Conservation (phyloP, 2,888 invertebrate species). For the Frankliniella intonsa region DNA sequence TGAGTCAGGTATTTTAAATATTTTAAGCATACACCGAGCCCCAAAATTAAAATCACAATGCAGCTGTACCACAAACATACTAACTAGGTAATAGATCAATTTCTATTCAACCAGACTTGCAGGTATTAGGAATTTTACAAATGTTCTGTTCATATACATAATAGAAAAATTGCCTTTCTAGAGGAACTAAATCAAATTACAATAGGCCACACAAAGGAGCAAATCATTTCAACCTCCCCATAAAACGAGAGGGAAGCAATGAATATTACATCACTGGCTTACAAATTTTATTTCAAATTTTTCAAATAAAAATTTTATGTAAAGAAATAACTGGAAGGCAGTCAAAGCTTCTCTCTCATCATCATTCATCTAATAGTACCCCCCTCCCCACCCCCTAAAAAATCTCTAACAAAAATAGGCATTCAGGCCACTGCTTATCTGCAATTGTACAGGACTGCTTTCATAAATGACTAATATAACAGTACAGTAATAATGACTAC, state of each 20-base stretch:
- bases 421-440: slow-evolving; percentile 15
- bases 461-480: slow-evolving; percentile 23
- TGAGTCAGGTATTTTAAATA: slow-evolving; percentile 14
- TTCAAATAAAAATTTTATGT: background rate
- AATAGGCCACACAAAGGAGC: slow-evolving; percentile 22
- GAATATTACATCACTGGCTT: background rate
- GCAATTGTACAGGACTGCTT: background rate
- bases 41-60: slow-evolving; percentile 23
- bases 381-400: background rate
- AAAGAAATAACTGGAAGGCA: background rate
- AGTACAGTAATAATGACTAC: slow-evolving; percentile 20
- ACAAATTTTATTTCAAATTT: background rate
- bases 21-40: slow-evolving; percentile 22
- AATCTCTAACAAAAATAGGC: slow-evolving; percentile 27
- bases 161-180: slow-evolving; percentile 13
- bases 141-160: background rate
- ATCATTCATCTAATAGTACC: background rate
- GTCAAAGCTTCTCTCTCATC: slow-evolving; percentile 21
- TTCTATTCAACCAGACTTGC: slow-evolving; percentile 8
- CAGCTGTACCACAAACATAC: slow-evolving; percentile 19
- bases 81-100: background rate
- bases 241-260: background rate
- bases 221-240: background rate
- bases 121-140: background rate
- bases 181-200: slow-evolving; percentile 18